Evolutionary conservation across 2,888 invertebrate genomes (phyloP), one percentile per base, ranked within the genome.

Genomic region (Hemistola chrysoprasaria): DNA sequence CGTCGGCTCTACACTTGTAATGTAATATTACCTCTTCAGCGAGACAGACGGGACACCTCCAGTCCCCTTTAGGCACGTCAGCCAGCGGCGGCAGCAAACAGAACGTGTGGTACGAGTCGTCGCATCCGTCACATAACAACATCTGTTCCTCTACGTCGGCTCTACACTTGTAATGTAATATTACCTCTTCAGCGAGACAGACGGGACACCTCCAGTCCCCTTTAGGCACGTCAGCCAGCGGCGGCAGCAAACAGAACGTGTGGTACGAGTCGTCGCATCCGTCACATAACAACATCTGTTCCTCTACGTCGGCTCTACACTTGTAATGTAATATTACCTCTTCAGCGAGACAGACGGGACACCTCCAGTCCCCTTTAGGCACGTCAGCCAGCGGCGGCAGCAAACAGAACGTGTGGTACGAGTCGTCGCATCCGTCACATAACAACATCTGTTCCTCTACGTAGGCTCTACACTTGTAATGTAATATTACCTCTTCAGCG

Each of bases 221-320:
- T 86, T 98, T 97, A 8, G 99, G 99, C 65, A 99, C 96, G 72
- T 97, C 97, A 5, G 92, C 91, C 22, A 99, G 88, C 1, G 98
- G 98, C 25, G 99, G 99, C 75, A 97, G 91, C 29, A 99, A 91
- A 75, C 99, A 99, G 90, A 98, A 98, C 0, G 98, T 98, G 83
- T 99, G 99, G 86, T 98, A 98, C 59, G 97, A 97, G 80, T 98
- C 98, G 75, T 98, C 98, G 81, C 99, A 99, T 6, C 97, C 98
- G 75, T 98, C 3, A 16, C 4, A 16, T 16, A 16, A n/a, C 37
- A 98, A 81, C 97, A 99, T 97, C 57, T 94, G 94, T 66, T 97
- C 97, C 76, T 98, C 98, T 7, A 95, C 94, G 81, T 98, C 98
- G 3, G 98, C 98, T n/a, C n/a, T n/a, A n/a, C n/a, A n/a, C n/a